Conservation (phyloP, 1,140 invertebrate genomes). For the Rhopalosiphum maidis region DNA sequence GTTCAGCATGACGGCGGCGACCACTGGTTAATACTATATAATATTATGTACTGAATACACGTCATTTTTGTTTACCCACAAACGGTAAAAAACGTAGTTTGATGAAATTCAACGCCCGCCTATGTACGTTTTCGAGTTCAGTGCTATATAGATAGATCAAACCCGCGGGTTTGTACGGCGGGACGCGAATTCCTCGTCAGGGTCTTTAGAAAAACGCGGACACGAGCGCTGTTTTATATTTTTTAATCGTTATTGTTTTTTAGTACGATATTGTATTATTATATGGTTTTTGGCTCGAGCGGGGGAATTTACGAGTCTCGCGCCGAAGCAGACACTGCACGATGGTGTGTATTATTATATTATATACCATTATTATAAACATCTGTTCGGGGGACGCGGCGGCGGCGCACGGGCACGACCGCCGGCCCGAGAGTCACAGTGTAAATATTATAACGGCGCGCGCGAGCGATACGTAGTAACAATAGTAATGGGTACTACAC, state of each 20-base stretch:
- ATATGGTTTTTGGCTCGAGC: background rate
- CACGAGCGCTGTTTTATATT: background rate
- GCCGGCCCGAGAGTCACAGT: background rate
- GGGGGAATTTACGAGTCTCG: background rate
- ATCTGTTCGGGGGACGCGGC: conserved; percentile 30
- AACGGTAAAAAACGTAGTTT: background rate
- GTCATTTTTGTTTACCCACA: background rate
- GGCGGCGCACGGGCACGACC: conserved; percentile 23
- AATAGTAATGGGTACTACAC: conserved; percentile 7
- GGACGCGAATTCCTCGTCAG: background rate
- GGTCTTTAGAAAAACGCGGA: background rate
- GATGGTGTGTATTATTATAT: background rate
- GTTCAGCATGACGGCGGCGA: background rate
- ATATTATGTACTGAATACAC: background rate
- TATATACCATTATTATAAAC: conserved; percentile 13
- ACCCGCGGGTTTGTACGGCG: background rate
- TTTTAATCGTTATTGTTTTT: background rate
- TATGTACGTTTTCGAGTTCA: too few species aligned
- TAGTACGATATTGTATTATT: background rate
- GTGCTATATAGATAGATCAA: background rate
- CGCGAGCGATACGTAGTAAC: background rate
- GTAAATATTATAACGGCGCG: conserved; percentile 14
- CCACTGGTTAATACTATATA: too few species aligned
- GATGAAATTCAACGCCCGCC: background rate
- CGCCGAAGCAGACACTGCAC: background rate